Conservation (phyloP, 2,113 vertebrate genomes). For the Osmerus mordax region DNA sequence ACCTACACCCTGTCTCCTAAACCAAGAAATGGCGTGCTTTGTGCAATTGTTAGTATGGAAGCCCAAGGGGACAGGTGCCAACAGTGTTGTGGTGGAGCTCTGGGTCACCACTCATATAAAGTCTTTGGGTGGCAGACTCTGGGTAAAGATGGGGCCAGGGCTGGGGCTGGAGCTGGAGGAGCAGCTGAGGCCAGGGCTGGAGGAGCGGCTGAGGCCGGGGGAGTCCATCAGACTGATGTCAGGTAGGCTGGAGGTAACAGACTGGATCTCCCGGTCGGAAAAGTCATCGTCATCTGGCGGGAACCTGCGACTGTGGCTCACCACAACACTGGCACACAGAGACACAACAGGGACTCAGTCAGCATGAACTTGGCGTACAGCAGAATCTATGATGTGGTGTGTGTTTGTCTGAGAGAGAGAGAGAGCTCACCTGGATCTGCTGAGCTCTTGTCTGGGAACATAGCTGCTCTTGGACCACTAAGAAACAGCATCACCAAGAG, state of each 20-base stretch:
- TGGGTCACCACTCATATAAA: background rate
- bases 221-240: slow-evolving; percentile 41
- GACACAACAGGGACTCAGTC: too few relatives aligned
- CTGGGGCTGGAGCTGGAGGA: slow-evolving; percentile 17
- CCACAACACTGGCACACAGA: slow-evolving; percentile 5
- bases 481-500: background rate
- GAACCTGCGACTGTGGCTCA: slow-evolving; percentile 21
- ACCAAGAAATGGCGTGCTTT: background rate
- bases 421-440: slow-evolving; percentile 37
- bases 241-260: slow-evolving; percentile 41
- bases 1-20: background rate
- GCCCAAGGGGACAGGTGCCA: slow-evolving; percentile 5
- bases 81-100: background rate
- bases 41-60: slow-evolving; percentile 12
- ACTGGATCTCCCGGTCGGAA: slow-evolving; percentile 44
- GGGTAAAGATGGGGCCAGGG: slow-evolving; percentile 37
- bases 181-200: slow-evolving; percentile 7
- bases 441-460: slow-evolving; percentile 18
- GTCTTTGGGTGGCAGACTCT: slow-evolving; percentile 20
- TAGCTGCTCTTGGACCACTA: slow-evolving; percentile 45
- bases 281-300: slow-evolving; percentile 1
- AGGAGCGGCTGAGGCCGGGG: slow-evolving; percentile 1
- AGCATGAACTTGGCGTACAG: too few relatives aligned
- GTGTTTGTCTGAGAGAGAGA: background rate
- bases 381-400: too few relatives aligned